Base-by-base conservation (phyloP, 92 coral and sea anemone genomes). In the Zoanthus sansibaricus region DNA sequence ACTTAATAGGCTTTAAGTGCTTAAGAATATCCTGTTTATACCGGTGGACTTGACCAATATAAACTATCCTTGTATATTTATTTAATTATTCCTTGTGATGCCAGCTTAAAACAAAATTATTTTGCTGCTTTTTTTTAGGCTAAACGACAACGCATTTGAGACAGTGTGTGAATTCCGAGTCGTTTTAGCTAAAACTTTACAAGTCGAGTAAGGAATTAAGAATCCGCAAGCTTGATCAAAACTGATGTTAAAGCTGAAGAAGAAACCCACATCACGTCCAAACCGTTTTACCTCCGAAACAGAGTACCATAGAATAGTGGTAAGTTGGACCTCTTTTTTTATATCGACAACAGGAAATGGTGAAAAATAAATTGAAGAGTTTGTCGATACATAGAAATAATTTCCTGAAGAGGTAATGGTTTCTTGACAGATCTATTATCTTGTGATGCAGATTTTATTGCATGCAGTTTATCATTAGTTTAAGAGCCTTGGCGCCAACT, bases 401-500 rank as follows among this genome's bases (percentile, higher is more conserved):
- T 84, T 91, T 91, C 89, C 88, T 91, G 72, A 54, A 84, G 87
- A 82, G 83, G 69, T 95, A 93, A 93, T 93, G 93, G 92, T 69
- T 75, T 87, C 84, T 86, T 83, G 93, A 87, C 88, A 83, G 84
- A 49, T 59, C 72, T 82, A 78, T 91, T 93, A 93, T 90, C 94
- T 93, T 86, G 79, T 59, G 87, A 75, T 90, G 88, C 88, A 78
- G 95, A 91, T 95, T 95, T 91, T 75, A 90, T 83, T 93, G 93
- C 86, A 90, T 86, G 90, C 87, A 90, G 72, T 93, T 91, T 84
- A 90, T 93, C 98, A 95, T 95, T 89, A 95, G 82, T 72, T 31
- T 62, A 86, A 89, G 93, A 89, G 94, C 62, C 82, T 49, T 64
- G 98, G 96, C 98, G 98, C 98, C 98, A 93, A 88, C 71, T 91